Base-by-base conservation (phyloP, 2,797 vertebrate genomes). In the Anisognathus igniventris region DNA sequence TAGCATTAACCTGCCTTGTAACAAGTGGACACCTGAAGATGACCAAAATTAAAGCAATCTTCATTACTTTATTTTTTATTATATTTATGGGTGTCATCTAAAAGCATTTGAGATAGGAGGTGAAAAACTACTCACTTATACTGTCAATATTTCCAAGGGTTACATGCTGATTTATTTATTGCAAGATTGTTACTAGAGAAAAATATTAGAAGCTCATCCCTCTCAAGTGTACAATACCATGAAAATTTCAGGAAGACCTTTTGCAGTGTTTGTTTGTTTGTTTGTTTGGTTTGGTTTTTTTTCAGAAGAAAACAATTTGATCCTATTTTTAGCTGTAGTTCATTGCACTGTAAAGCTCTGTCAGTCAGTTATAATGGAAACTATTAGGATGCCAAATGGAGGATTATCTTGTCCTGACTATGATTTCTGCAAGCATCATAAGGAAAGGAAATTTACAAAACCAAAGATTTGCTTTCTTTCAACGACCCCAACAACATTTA, bases 351-450 rank as follows among this genome's bases (percentile, higher is more conserved):
- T 48, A 87, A 92, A 95, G 14, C 48, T 86, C 77, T 90, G 33
- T 82, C 81, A 92, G 50, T 73, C 64, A 88, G 18, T 76, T 92
- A 72, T 58, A 95, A 85, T 79, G 60, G 53, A 90, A 95, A 80
- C 25, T 67, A 76, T 92, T 61, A 92, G 40, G 45, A 79, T 89
- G 74, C n/a, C 83, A 95, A 93, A 94, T 85, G 79, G 85, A 78
- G 44, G 79, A 93, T 96, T 90, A 91, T 80, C 33, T 77, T 87
- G 42, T 88, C 74, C 77, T 93, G n/a, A 62, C 80, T 81, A 79
- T 50, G 45, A 93, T 93, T 66, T 75, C 54, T 85, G 31, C 25
- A 91, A 91, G 40, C 21, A 71, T 22, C 25, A 64, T 2, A 20
- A 76, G n/a, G 25, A 45, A 83, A 90, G 31, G 10, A 85, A 87